Conservation (phyloP, 2,888 invertebrate species). For the Trissoscelio sp. region DNA sequence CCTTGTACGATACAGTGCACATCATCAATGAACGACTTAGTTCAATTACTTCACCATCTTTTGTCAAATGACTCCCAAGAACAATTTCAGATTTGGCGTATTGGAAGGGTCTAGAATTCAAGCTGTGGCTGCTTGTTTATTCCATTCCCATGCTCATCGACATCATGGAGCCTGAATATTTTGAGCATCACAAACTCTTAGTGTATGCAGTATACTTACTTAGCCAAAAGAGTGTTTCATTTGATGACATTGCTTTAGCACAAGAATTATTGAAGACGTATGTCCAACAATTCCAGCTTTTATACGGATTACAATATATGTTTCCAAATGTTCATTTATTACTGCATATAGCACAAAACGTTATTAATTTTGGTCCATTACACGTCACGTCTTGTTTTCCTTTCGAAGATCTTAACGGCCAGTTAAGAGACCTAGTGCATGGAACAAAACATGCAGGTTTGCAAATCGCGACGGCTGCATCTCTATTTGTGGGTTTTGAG, state of each 20-base stretch:
- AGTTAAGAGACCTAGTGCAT: neutral
- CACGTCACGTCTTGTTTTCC: neutral
- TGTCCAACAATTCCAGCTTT: no score
- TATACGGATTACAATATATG: no score
- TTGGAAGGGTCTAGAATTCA: no score
- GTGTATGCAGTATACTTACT: no score
- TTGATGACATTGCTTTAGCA: neutral
- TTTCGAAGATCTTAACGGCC: constrained; percentile 1
- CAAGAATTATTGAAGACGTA: neutral
- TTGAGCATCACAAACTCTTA: no score
- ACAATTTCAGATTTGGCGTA: neutral
- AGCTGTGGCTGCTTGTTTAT: constrained; percentile 11
- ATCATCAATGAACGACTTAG: neutral
- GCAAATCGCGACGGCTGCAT: neutral
- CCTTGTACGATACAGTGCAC: neutral
- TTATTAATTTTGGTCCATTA: neutral
- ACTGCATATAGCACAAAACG: neutral
- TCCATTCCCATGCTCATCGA: neutral
- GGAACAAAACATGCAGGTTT: neutral
- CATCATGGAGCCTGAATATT: neutral
- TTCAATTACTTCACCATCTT: neutral
- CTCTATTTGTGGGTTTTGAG: neutral
- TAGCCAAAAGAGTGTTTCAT: constrained; percentile 1
- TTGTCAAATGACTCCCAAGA: constrained; percentile 9
- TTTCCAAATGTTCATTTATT: neutral